Conservation (phyloP, 2,113 vertebrate genomes). For the Macquaria ambigua region DNA sequence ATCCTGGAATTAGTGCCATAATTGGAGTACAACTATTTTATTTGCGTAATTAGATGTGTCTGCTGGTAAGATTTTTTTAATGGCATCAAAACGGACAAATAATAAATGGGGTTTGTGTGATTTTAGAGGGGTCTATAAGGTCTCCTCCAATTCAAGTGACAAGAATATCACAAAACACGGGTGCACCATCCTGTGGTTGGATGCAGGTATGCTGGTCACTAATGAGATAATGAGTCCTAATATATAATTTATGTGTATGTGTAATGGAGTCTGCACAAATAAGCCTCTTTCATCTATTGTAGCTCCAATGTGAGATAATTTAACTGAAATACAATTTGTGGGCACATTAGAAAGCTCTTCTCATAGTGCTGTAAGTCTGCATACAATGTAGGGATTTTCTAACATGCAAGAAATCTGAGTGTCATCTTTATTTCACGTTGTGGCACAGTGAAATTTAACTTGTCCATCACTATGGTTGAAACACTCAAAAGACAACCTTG, state of each 20-base stretch:
- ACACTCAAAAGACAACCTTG: not conserved
- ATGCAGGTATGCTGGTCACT: slow-evolving; percentile 1
- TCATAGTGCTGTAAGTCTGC: not conserved
- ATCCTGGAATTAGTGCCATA: not conserved
- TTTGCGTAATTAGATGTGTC: not conserved
- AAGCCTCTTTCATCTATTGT: slow-evolving; percentile 5
- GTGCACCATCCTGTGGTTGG: not conserved
- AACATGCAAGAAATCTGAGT: not conserved
- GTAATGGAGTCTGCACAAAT: slow-evolving; percentile 21
- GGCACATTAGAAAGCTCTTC: not conserved
- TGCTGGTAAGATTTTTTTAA: not conserved
- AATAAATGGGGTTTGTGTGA: not conserved
- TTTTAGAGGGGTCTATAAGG: not conserved
- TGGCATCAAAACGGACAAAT: not conserved
- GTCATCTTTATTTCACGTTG: not conserved
- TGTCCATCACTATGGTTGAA: not conserved
- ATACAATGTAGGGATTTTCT: not conserved
- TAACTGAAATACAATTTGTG: not conserved
- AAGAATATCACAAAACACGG: not conserved
- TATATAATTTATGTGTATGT: not conserved
- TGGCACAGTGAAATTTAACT: not conserved
- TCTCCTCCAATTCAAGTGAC: not conserved
- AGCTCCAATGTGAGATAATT: not conserved
- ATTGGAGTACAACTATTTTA: not conserved
- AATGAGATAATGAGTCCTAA: slow-evolving; percentile 17